Evolutionary conservation across 1,140 invertebrate genomes (phyloP), one percentile per base, ranked within the genome.

Genomic region (Cydia strobilella): DNA sequence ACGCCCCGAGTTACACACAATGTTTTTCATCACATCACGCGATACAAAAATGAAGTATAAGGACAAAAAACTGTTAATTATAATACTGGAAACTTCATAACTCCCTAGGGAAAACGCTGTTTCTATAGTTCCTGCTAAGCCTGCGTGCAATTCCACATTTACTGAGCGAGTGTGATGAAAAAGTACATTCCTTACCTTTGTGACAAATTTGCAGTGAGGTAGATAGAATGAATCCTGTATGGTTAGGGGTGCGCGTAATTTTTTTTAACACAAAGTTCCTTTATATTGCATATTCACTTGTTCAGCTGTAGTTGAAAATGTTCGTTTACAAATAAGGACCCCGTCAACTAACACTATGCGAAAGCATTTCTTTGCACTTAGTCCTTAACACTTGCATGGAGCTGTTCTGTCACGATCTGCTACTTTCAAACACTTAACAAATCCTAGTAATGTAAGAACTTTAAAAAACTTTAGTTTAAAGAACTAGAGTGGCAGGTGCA

Each of bases 351-450:
- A 78, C 88, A 90, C 89, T 83, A 77, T 80, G 54, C 59, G 73
- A 62, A 80, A 89, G 79, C 88, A 89, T 89, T 84, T 84, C 88
- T 86, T 84, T 80, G 74, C 85, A 89, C 88, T 85, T 63, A 66
- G 76, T 83, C 79, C 83, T 83, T 79, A 79, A 77, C 77, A 75
- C 81, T 74, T 81, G 84, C 86, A 89, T 89, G 84, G 74, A 79
- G 73, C 10, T 12, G 18, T 59, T 12, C 18, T 1, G 12, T 23
- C n/a, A 18, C 20, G 1, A 59, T 20, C 20, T 7, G 10, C 18
- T 20, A 18, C 12, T 15, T 13, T 51, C 48, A n/a, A 59, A 59
- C 54, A 59, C 18, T 18, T 5, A 54, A 4, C 5, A 18, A 15
- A 54, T 18, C 15, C 15, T 54, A 54, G n/a, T 54, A 6, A 54